Evolutionary conservation across 1,140 invertebrate species (phyloP), one percentile per base, ranked within the genome.

Genomic region (Helicoverpa zea): DNA sequence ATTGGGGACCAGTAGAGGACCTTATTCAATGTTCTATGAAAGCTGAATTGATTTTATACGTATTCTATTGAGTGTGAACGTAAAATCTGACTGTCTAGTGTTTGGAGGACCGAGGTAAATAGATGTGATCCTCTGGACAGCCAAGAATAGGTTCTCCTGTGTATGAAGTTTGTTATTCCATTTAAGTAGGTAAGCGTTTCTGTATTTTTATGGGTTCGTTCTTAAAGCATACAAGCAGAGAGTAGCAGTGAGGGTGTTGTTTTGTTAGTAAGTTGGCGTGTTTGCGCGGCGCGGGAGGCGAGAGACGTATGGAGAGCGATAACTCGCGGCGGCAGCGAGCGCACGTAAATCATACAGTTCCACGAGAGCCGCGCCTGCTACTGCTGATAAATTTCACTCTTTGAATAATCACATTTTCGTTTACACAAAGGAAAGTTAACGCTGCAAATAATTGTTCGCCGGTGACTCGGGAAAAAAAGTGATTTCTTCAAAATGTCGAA

Each of bases 221-320:
- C 5, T 43, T 43, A 43, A 43, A 43, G 35, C 9, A 43, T 43
- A 43, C 35, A 43, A 35, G 35, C 35, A 43, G 35, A 9, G 5
- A 43, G 35, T 43, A 9, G 35, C 35, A 43, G 5, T 9, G 0
- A 43, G 35, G 5, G 35, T 9, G 35, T 43, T 43, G 35, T 43
- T 43, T 43, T 43, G 35, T 43, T 43, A 43, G 35, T 52, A 23
- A 18, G 66, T 51, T 47, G 47, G 16, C 13, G 43, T 16, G 66
- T 43, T 54, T 14, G 66, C 18, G 18, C 23, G 30, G 18, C 23
- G 13, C 43, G n/a, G 68, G 49, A 49, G 68, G 18, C 66, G 52
- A 11, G 68, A 72, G 68, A 72, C 68, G 47, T 72, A 72, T 72
- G 68, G 49, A 54, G 54, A 54, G 68, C 68, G 68, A 72, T 72